Evolutionary conservation across 2,888 invertebrate species (phyloP).

Genomic region (Caenorhabditis auriculariae): DNA sequence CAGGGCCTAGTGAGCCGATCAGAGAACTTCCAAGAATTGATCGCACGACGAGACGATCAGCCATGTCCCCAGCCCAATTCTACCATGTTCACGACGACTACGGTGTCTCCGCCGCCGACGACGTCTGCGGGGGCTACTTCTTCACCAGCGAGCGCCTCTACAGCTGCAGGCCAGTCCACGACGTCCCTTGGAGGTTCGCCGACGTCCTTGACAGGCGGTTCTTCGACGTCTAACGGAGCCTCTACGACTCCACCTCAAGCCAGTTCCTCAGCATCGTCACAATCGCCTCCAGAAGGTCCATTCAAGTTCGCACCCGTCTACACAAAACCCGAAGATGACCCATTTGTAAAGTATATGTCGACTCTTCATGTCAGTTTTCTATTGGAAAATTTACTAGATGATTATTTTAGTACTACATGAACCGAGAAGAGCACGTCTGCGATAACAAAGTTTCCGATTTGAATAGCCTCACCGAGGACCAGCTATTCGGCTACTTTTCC

Average conservation of each 20-base stretch:
- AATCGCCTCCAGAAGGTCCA: not conserved
- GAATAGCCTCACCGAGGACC: slow-evolving; percentile 36
- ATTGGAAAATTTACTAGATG: too few relatives aligned
- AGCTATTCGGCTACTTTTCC: slow-evolving; percentile 36
- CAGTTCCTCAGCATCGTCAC: not conserved
- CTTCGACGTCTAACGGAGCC: not conserved
- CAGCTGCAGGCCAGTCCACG: slow-evolving; percentile 1
- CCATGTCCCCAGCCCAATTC: slow-evolving; percentile 33
- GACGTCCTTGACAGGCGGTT: not conserved
- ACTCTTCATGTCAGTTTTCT: slow-evolving; percentile 20
- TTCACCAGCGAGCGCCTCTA: not conserved
- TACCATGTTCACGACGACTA: slow-evolving; percentile 24
- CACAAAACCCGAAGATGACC: slow-evolving; percentile 11
- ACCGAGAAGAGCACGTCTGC: slow-evolving; percentile 20
- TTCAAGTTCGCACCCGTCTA: slow-evolving; percentile 8
- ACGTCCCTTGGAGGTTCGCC: not conserved
- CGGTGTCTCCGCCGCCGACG: slow-evolving; percentile 8
- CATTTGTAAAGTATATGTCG: slow-evolving; percentile 19
- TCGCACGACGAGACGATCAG: slow-evolving; percentile 16
- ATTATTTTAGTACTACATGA: slow-evolving; percentile 22
- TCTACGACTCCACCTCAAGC: not conserved
- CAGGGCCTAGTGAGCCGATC: too few relatives aligned
- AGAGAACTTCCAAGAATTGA: slow-evolving; percentile 11
- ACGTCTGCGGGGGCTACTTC: not conserved
- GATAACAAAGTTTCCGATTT: slow-evolving; percentile 27